Base-by-base conservation (phyloP, 64 coral and sea anemone species). In the Orbicella faveolata region DNA sequence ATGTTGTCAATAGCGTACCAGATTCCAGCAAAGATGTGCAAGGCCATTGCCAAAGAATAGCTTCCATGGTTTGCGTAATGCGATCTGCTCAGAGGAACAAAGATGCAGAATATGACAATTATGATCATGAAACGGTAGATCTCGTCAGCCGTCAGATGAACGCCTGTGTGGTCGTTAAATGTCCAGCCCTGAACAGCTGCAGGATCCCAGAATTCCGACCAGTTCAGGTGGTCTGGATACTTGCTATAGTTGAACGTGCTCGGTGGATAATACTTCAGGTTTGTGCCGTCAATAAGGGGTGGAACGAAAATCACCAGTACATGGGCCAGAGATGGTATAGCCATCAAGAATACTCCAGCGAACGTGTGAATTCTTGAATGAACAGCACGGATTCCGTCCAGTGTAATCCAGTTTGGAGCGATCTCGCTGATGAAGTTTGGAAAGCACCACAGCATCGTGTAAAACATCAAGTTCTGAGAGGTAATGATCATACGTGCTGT, bases 1-100 rank as follows among this genome's bases (percentile, higher is more conserved):
- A 93, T 93, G 41, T 93, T 93, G 79, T 93, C 92, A 75, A 84
- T 57, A 16, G 92, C 79, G 51, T 89, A 93, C 79, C 87, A 93
- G 67, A 93, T 68, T 5, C 87, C 92, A 37, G 87, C 92, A 21
- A 89, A 78, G 21, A 55, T 68, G 30, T 93, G 92, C 1, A 89
- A 39, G 9, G 79, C 41, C 18, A 93, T 93, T 8, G 92, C 92
- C 23, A 87, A 48, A 1, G 92, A 93, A 34, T 93, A 93, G 70
- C 92, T 93, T 34, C 87, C 54, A 30, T 83, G 74, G 62, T 93
- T 93, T 2, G 88, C 78, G 39, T 93, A 93, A 52, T 93, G 18
- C 12, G 92, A 93, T 83, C 87, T 70, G 26, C 87, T 89, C 18
- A 93, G 20, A 21, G 92, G 92, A n/a, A 93, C 63, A 39, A 93